Evolutionary conservation across 2,888 invertebrate genomes (phyloP).

Genomic region (Ethmia dodecea): DNA sequence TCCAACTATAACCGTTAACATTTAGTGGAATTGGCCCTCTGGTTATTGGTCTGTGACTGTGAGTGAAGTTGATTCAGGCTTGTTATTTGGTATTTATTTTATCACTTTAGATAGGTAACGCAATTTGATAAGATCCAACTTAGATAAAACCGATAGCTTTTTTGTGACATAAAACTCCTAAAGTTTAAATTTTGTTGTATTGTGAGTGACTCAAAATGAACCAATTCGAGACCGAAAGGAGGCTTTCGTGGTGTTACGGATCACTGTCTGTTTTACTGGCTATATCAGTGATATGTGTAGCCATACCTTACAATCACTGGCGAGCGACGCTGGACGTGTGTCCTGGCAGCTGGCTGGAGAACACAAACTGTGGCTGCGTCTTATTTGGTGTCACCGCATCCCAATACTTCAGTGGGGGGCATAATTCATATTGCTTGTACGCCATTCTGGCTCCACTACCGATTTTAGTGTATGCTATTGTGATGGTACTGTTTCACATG

Average conservation of each 20-base stretch:
- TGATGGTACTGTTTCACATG: slow-evolving; percentile 83
- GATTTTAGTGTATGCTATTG: slow-evolving; percentile 78
- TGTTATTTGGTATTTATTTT: too few relatives aligned
- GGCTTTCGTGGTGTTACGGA: slow-evolving; percentile 54
- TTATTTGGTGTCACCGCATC: slow-evolving; percentile 80
- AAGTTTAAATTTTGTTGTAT: too few relatives aligned
- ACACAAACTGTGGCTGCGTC: slow-evolving; percentile 83
- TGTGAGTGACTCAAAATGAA: slow-evolving; percentile 53
- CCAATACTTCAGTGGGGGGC: slow-evolving; percentile 81
- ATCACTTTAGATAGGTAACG: too few relatives aligned
- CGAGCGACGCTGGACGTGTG: slow-evolving; percentile 81
- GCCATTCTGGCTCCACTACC: slow-evolving; percentile 82
- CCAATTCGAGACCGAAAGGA: slow-evolving; percentile 59
- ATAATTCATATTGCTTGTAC: slow-evolving; percentile 80
- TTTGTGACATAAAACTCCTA: too few relatives aligned
- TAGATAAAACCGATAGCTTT: too few relatives aligned
- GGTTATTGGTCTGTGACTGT: too few relatives aligned
- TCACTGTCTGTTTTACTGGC: slow-evolving; percentile 42
- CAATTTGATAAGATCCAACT: too few relatives aligned
- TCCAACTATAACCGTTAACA: too few relatives aligned
- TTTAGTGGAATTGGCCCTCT: too few relatives aligned
- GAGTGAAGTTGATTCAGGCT: too few relatives aligned
- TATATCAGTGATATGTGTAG: slow-evolving; percentile 67
- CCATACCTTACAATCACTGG: slow-evolving; percentile 84
- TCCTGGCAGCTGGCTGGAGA: slow-evolving; percentile 69